Conservation (phyloP, 2,797 vertebrate genomes). For the Nasua narica region DNA sequence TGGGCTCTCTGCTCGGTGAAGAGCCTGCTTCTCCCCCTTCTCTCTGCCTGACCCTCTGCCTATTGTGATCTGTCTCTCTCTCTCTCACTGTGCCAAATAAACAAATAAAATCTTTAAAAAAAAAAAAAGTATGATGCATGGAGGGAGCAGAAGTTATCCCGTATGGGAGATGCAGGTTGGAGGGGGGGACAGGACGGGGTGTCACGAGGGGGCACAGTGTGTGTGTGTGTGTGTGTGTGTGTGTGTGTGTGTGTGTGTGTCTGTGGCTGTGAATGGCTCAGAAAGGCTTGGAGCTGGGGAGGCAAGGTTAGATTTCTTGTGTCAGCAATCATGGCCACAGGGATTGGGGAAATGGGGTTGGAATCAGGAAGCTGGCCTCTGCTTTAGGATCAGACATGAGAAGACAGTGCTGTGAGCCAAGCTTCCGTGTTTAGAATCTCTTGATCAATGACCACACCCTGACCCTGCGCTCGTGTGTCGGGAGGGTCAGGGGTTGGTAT, state of each 20-base stretch:
- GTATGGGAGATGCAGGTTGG: background rate
- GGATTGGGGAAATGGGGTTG: no score
- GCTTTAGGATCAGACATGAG: background rate
- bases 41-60: no score
- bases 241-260: no score
- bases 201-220: fast-evolving
- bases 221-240: no score
- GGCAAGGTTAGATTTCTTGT: background rate
- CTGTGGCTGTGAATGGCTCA: background rate
- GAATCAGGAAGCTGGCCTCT: background rate
- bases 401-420: background rate
- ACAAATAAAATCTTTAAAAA: no score
- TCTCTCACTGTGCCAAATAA: no score
- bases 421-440: background rate
- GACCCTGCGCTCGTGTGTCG: background rate
- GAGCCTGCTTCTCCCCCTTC: no score
- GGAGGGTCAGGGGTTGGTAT: background rate
- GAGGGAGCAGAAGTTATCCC: background rate
- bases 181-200: background rate
- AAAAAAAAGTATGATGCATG: background rate
- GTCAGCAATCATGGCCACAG: background rate
- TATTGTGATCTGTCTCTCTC: no score
- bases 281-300: background rate
- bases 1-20: no score
- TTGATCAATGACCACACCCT: background rate